Evolutionary conservation across 2,888 invertebrate genomes (phyloP), one percentile per base, ranked within the genome.

Genomic region (Campoplex capitator): DNA sequence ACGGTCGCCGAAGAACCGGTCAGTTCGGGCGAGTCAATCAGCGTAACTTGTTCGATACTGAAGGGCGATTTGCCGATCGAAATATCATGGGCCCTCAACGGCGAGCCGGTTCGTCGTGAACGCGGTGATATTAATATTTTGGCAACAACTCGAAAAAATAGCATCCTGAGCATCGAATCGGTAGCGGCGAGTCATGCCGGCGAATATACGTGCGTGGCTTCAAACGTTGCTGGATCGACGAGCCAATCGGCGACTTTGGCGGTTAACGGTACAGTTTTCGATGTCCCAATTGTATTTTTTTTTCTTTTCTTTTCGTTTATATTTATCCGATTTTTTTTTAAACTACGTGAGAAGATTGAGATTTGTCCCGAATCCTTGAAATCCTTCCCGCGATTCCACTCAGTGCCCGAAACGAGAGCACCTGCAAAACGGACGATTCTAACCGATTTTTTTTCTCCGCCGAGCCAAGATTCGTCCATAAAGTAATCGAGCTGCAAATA

Each of bases 51-150:
- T 93, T 96, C 96, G 28, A 97, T 97, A 54, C 96, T 96, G 88
- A 97, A 97, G 94, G 97, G 98, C 42, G 98, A 98, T 93, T 93
- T 97, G 88, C 98, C 98, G 1, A 95, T 98, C 78, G 96, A 96
- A 81, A 93, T 94, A 62, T 84, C 89, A 13, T 94, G 94, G 95
- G 94, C 92, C 1, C 92, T 95, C 74, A 94, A 95, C 88, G 93
- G 94, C 81, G 91, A 91, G 77, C 90, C 93, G 11, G 92, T 95
- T 79, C 91, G 92, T 54, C 91, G 85, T 3, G 91, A 92, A 67
- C 90, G 93, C 62, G 91, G 92, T 73, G 95, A 95, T 81, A 93
- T 95, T 56, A 93, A 93, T 84, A 93, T 95, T 74, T 89, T 94
- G 84, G 93, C 95, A 76, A 95, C 95, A 3, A 95, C 94, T 56